Evolutionary conservation across 1,140 invertebrate species (phyloP).

Genomic region (Globodera ellingtonae): DNA sequence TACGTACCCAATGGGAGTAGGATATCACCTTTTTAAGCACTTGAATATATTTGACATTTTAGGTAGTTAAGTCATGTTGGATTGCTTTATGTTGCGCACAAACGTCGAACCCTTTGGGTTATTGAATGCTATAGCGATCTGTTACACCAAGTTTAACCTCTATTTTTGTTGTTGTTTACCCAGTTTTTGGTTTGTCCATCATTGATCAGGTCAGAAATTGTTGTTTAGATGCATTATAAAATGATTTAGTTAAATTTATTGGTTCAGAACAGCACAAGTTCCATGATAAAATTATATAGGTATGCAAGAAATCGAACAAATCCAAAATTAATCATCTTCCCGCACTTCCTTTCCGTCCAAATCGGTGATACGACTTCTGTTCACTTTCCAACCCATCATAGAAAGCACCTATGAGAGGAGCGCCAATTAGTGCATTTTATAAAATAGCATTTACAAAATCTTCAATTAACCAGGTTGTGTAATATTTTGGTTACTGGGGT

Average conservation of each 20-base stretch:
- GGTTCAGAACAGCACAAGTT: not conserved
- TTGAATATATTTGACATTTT: too few relatives aligned
- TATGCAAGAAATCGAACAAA: not conserved
- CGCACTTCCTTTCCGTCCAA: not conserved
- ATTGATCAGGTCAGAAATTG: not conserved
- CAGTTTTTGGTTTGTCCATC: not conserved
- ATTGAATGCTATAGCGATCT: too few relatives aligned
- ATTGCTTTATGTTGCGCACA: too few relatives aligned
- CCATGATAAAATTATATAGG: not conserved
- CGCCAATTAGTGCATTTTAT: not conserved
- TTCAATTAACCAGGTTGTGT: too few relatives aligned
- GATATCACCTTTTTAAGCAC: too few relatives aligned
- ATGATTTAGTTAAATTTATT: too few relatives aligned
- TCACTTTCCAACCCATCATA: not conserved
- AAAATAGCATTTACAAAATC: too few relatives aligned
- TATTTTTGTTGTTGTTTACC: not conserved
- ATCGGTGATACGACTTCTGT: constrained; percentile 5
- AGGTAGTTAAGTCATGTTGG: too few relatives aligned
- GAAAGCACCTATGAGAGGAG: not conserved
- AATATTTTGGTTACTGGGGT: too few relatives aligned
- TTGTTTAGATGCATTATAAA: not conserved
- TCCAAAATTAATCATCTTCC: not conserved
- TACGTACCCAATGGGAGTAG: too few relatives aligned
- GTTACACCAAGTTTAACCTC: not conserved
- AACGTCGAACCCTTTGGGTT: too few relatives aligned